These are phyloP conservation scores for Mellilla xanthometata DNA, from an alignment of 2,888 invertebrate genomes.

Conservation along the genomic window DNA sequence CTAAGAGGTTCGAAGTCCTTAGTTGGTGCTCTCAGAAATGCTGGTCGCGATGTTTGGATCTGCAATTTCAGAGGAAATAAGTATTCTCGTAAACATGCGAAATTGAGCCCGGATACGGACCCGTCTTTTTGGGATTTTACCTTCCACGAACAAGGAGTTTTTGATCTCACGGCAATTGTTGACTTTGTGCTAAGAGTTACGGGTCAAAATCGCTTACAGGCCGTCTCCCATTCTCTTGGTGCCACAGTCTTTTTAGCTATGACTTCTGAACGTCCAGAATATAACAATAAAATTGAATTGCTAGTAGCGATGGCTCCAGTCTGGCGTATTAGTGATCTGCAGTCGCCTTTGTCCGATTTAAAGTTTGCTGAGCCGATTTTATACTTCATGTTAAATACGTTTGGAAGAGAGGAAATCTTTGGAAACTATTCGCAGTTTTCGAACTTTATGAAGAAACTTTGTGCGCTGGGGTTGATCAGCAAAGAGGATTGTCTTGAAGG, in stretches of 20 bases:
- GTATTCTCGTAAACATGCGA: conserved; percentile 18
- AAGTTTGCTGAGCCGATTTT: conserved; percentile 7
- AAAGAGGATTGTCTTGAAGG: conserved; percentile 25
- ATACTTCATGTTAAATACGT: conserved; percentile 1
- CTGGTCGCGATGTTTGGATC: conserved; percentile 60
- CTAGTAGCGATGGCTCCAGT: conserved; percentile 28
- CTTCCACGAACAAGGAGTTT: conserved; percentile 21
- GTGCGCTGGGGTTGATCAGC: conserved; percentile 16
- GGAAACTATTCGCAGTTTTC: conserved; percentile 1
- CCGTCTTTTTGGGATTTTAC: conserved; percentile 20
- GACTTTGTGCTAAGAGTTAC: conserved; percentile 20
- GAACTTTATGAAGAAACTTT: conserved; percentile 10
- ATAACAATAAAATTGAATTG: conserved; percentile 18
- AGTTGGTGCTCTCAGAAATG: conserved; percentile 50
- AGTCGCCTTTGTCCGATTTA: not conserved
- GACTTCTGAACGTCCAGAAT: conserved; percentile 12
- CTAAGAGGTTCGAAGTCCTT: conserved; percentile 38
- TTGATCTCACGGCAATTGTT: conserved; percentile 20
- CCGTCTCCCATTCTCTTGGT: conserved; percentile 19
- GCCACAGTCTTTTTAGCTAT: conserved; percentile 16
- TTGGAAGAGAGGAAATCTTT: conserved; percentile 28
- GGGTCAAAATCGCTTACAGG: conserved; percentile 5
- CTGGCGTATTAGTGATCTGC: conserved; percentile 26
- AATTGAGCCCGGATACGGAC: conserved; percentile 23
- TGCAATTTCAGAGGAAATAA: conserved; percentile 23